These are phyloP conservation scores for Hydractinia symbiolongicarpus DNA, from an alignment of 30 jellyfish, hydroid and myxozoan species.

Conservation along the genomic window DNA sequence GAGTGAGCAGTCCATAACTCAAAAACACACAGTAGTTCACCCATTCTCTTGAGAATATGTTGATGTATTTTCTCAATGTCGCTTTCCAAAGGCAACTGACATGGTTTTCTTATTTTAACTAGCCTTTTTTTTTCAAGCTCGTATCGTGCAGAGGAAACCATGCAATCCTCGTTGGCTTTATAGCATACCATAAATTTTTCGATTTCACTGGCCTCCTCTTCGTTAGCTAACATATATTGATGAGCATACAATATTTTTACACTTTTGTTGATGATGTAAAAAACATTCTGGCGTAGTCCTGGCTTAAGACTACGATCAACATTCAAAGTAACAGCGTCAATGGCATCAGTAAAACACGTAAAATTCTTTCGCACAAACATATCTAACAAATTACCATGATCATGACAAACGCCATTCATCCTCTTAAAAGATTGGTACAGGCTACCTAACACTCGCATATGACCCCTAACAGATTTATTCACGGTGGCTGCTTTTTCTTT, in stretches of 20 bases:
- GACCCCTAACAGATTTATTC: slow-evolving; percentile 2
- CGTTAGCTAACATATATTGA: background rate
- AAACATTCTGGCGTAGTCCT: background rate
- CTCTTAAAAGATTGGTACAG: slow-evolving; percentile 14
- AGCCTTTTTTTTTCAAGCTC: slow-evolving; percentile 3
- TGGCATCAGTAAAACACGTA: slow-evolving; percentile 1
- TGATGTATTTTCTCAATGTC: slow-evolving; percentile 8
- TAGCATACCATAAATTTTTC: background rate
- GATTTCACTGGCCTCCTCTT: slow-evolving; percentile 9
- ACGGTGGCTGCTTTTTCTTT: slow-evolving; percentile 6
- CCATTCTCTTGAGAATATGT: background rate
- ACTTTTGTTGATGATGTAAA: background rate
- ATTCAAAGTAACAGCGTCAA: background rate
- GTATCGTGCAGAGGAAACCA: slow-evolving; percentile 9
- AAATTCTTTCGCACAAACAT: slow-evolving; percentile 4
- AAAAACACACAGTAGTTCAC: background rate
- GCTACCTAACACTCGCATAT: slow-evolving; percentile 5
- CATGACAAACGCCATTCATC: background rate
- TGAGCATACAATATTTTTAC: background rate
- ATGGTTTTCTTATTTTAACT: slow-evolving; percentile 3
- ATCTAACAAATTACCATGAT: background rate
- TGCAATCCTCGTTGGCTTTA: slow-evolving; percentile 6
- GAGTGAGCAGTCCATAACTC: too few relatives aligned
- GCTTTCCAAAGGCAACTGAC: slow-evolving; percentile 8
- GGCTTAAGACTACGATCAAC: slow-evolving; percentile 7